Conservation (phyloP, 2,113 vertebrate genomes). For the Eudyptes chrysolophus region DNA sequence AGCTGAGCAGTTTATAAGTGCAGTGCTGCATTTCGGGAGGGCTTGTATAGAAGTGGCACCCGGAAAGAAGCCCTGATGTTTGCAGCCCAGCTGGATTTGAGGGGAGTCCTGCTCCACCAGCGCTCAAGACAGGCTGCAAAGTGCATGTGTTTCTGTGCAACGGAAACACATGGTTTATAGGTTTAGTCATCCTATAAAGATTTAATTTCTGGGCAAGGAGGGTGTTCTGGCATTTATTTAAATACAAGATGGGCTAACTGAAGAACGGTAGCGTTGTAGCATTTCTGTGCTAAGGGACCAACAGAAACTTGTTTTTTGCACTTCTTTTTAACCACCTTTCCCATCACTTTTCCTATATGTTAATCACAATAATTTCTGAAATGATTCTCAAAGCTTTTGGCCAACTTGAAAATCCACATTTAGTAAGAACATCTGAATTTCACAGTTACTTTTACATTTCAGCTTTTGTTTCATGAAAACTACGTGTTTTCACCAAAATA, state of each 20-base stretch:
- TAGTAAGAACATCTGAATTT: neutral
- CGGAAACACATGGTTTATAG: fast-evolving
- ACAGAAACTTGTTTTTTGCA: neutral
- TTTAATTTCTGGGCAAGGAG: neutral
- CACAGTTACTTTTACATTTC: neutral
- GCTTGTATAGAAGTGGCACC: fast-evolving
- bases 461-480: neutral
- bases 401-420: neutral
- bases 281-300: neutral
- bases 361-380: neutral
- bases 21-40: neutral
- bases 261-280: neutral
- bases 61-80: neutral
- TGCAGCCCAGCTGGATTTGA: neutral
- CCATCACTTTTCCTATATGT: neutral
- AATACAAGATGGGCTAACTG: neutral
- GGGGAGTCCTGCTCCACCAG: neutral
- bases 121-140: neutral
- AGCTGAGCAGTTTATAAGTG: neutral
- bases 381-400: neutral
- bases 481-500: neutral
- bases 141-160: fast-evolving
- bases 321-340: neutral
- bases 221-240: neutral
- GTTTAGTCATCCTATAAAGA: neutral